Conservation (phyloP, 1,140 invertebrate genomes). For the Heliconius nattereri region DNA sequence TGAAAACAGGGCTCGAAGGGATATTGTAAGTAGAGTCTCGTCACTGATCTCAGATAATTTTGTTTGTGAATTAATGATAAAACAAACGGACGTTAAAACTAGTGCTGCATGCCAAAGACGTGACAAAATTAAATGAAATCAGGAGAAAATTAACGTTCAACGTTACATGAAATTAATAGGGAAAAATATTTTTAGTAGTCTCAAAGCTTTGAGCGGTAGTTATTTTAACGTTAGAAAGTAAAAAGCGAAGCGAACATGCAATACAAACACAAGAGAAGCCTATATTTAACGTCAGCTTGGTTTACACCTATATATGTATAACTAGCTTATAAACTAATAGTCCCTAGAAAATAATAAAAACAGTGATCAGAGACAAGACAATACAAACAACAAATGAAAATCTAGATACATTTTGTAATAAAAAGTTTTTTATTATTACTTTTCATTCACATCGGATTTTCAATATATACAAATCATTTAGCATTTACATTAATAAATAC, state of each 20-base stretch:
- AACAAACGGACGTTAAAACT: constrained; percentile 57
- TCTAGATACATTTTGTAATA: constrained; percentile 74
- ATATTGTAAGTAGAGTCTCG: constrained; percentile 72
- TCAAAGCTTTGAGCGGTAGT: constrained; percentile 40
- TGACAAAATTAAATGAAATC: constrained; percentile 80
- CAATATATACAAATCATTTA: constrained; percentile 80
- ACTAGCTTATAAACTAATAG: not conserved
- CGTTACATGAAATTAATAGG: constrained; percentile 36
- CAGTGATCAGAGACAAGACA: constrained; percentile 73
- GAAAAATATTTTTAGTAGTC: constrained; percentile 24
- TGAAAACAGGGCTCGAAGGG: constrained; percentile 59
- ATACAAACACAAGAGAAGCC: constrained; percentile 51
- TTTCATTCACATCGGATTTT: constrained; percentile 71
- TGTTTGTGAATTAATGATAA: constrained; percentile 51
- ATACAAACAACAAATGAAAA: constrained; percentile 68
- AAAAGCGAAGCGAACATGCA: constrained; percentile 70
- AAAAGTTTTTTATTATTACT: constrained; percentile 77
- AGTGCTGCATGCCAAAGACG: constrained; percentile 61
- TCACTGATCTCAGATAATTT: constrained; percentile 80
- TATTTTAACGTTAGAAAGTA: constrained; percentile 41
- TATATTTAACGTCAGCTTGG: constrained; percentile 57
- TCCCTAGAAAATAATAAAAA: not conserved
- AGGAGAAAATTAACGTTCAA: constrained; percentile 41
- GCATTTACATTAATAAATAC: constrained; percentile 77
- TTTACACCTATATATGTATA: constrained; percentile 32